Conservation (phyloP, 2,797 vertebrate genomes). For the Notolabrus celidotus region DNA sequence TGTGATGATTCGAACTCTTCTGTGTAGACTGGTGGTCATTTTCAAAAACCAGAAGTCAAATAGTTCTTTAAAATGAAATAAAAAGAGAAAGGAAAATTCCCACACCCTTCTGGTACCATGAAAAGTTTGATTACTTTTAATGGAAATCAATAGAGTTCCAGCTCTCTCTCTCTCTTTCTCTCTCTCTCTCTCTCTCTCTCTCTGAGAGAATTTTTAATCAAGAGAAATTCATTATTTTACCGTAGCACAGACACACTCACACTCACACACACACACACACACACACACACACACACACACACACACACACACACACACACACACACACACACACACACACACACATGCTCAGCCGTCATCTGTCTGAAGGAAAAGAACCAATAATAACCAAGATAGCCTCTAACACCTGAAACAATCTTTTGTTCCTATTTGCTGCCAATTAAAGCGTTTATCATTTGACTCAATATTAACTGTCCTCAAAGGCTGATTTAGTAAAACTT, state of each 20-base stretch:
- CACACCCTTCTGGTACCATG: conserved; percentile 68
- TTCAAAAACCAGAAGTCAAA: conserved; percentile 75
- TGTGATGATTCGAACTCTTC: conserved; percentile 62
- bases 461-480: conserved; percentile 43
- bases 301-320: conserved; percentile 7
- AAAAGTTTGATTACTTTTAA: conserved; percentile 87
- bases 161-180: conserved; percentile 65
- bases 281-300: conserved; percentile 19
- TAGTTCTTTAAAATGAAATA: conserved; percentile 69
- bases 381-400: conserved; percentile 55
- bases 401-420: conserved; percentile 26
- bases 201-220: conserved; percentile 82
- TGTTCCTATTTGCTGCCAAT: conserved; percentile 39
- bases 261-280: conserved; percentile 6
- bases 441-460: conserved; percentile 50
- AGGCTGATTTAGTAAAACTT: conserved; percentile 61
- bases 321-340: conserved; percentile 17
- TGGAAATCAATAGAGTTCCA: conserved; percentile 87
- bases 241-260: conserved; percentile 12
- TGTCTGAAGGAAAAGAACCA: conserved; percentile 49
- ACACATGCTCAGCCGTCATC: conserved; percentile 24
- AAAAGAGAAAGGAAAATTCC: conserved; percentile 59
- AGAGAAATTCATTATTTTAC: conserved; percentile 83
- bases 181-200: conserved; percentile 48
- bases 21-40: conserved; percentile 70